A percentile compares a stretch with the other conserved stretches of the same genome.
These are phyloP conservation scores for Idaea dimidiata DNA, from an alignment of 2,888 invertebrate genomes.

Conservation along the genomic window DNA sequence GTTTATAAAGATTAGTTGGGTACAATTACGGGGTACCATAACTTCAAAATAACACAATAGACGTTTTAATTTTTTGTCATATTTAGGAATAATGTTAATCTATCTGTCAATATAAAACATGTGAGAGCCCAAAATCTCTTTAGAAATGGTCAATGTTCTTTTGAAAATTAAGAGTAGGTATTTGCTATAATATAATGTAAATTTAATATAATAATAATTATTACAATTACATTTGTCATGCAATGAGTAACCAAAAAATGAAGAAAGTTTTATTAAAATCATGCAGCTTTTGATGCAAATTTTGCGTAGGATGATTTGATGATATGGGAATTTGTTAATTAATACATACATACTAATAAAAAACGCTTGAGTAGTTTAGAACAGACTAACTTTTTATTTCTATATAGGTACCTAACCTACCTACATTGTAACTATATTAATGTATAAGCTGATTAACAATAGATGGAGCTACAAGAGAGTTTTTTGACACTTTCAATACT, in stretches of 20 bases:
- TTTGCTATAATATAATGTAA: background rate
- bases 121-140: background rate
- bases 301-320: background rate
- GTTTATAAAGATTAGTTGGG: background rate
- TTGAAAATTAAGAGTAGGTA: background rate
- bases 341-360: too few relatives aligned
- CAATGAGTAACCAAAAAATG: background rate
- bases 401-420: too few relatives aligned
- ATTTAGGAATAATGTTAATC: too few relatives aligned
- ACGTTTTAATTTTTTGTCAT: too few relatives aligned
- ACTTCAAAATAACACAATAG: too few relatives aligned
- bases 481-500: too few relatives aligned
- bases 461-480: too few relatives aligned
- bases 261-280: background rate
- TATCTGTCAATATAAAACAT: background rate
- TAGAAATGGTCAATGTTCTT: background rate
- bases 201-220: background rate
- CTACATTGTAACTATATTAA: too few relatives aligned
- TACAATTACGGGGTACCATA: background rate
- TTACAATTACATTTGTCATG: background rate
- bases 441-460: too few relatives aligned
- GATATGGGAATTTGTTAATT: background rate
- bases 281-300: background rate
- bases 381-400: too few relatives aligned
- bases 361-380: too few relatives aligned